Conservation (phyloP, 2,797 vertebrate genomes). For the Scomberomorus guttatus region DNA sequence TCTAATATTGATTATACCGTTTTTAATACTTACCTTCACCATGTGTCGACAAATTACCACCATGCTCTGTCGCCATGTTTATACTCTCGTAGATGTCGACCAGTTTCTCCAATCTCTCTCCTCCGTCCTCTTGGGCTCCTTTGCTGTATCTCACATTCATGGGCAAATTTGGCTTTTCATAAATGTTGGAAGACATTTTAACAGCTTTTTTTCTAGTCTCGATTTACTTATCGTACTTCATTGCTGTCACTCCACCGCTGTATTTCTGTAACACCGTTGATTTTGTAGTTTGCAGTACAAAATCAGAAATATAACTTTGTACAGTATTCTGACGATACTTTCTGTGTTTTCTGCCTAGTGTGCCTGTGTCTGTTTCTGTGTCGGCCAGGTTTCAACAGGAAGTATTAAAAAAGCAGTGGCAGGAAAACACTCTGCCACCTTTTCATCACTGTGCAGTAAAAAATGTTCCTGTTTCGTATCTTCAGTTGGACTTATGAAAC, state of each 20-base stretch:
- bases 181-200: slow-evolving; percentile 52
- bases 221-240: too few relatives aligned
- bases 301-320: neutral
- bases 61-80: accelerated
- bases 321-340: neutral
- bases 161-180: neutral
- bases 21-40: neutral
- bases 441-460: neutral
- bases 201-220: neutral
- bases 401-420: neutral
- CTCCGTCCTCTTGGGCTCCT: accelerated
- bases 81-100: slow-evolving; percentile 49
- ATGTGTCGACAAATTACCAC: accelerated
- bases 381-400: neutral
- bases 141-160: neutral
- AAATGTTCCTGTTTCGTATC: too few relatives aligned
- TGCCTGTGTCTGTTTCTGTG: neutral
- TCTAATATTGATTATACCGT: neutral
- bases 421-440: neutral
- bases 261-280: neutral
- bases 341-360: neutral
- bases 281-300: neutral
- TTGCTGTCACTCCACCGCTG: neutral
- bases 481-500: too few relatives aligned
- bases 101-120: neutral